Conservation (phyloP, 2,888 invertebrate genomes). For the Mimas tiliae region DNA sequence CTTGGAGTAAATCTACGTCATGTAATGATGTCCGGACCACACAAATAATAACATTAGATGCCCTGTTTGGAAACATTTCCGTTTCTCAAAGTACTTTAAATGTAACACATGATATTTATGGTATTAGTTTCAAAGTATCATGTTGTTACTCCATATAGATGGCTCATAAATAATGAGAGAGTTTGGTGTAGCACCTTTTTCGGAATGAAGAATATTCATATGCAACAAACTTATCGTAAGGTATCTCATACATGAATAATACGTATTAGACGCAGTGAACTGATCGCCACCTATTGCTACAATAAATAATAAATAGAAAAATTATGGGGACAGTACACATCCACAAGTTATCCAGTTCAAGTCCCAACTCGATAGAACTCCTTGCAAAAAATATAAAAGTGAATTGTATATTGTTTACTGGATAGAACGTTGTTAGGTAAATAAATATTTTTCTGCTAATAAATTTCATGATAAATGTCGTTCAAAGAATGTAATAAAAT, state of each 20-base stretch:
- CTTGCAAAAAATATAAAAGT: constrained; percentile 1
- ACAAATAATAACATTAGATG: constrained; percentile 70
- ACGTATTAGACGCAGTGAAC: neutral
- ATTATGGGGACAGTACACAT: neutral
- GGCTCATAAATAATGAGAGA: neutral
- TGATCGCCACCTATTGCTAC: neutral
- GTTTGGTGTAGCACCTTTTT: neutral
- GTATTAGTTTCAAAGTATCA: neutral
- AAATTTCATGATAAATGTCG: constrained; percentile 22
- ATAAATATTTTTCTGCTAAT: neutral
- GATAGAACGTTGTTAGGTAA: neutral
- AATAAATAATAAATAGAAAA: constrained; percentile 13
- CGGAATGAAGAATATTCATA: neutral
- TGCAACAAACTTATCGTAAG: neutral
- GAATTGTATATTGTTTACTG: neutral
- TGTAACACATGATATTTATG: neutral
- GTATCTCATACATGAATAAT: neutral
- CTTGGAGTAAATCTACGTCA: constrained; percentile 76
- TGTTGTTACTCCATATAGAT: neutral
- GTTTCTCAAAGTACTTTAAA: constrained; percentile 4
- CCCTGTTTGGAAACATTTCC: constrained; percentile 26
- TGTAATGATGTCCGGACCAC: constrained; percentile 70
- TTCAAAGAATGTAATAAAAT: constrained; percentile 51
- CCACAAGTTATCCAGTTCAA: neutral
- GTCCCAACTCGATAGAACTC: neutral